Base-by-base conservation (phyloP, 2,113 vertebrate genomes). In the Alaudala cheleensis region DNA sequence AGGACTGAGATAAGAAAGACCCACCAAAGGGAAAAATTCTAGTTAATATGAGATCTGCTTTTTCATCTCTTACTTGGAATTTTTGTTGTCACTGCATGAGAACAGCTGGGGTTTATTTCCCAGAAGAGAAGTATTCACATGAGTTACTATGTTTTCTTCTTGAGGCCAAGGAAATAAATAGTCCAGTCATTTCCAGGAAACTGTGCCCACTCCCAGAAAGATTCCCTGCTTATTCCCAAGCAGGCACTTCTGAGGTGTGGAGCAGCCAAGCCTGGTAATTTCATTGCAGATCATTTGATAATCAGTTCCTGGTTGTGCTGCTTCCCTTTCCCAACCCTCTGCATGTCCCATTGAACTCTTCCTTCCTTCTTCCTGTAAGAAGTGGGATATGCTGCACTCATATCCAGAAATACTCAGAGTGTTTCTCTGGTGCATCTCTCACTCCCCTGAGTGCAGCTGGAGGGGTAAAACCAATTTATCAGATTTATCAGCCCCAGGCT, bases 351-450 rank as follows among this genome's bases (percentile, higher is more conserved):
- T 72, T 77, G 72, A 92, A 70, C 47, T 74, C 83, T 16, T 95
- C 31, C 26, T 84, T 81, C 90, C 64, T 84, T 58, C 28, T 93
- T 50, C 73, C n/a, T 78, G 54, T 94, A 69, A 97, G 86, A 91
- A 90, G 26, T 58, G 31, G 12, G 92, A 72, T 88, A 18, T 81
- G 49, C 86, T 62, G 94, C 83, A 21, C 81, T 96, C 90, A 2
- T 78, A 70, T 83, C 91, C 95, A 94, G 93, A 95, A 96, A 65
- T 85, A 23, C 76, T 93, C 67, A 12, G 62, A 88, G 83, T 82
- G 69, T 90, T 40, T n/a, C 34, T 58, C 51, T 84, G 66, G 73
- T 67, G 53, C 50, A 17, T 58, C 22, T 67, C 45, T 58, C 60
- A 87, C 42, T 92, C 81, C 58, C 85, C 83, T 34, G 90, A 96